A percentile compares a stretch with the other conserved stretches of the same genome.
Evolutionary conservation across 2,888 invertebrate species (phyloP).

Genomic region (Camptogramma bilineatum): DNA sequence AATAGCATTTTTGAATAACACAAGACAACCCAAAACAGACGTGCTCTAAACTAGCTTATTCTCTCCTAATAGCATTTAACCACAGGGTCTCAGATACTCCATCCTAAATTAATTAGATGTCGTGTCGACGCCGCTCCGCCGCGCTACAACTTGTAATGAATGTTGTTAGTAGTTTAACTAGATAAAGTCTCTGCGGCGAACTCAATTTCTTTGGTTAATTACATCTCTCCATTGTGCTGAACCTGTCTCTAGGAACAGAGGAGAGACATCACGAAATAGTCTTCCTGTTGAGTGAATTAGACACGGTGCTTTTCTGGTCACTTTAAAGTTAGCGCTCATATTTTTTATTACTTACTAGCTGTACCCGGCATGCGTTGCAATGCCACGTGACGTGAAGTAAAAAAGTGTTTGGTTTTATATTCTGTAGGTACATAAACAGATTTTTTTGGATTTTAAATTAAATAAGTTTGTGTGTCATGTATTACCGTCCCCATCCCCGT

Average conservation of each 20-base stretch:
- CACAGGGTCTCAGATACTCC: conserved; percentile 16
- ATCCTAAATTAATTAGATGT: conserved; percentile 27
- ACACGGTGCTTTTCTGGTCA: neutral
- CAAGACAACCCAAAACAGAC: neutral
- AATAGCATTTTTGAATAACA: no score
- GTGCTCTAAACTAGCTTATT: conserved; percentile 6
- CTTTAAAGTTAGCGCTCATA: no score
- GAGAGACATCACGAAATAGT: conserved; percentile 2
- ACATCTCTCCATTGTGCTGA: conserved; percentile 28
- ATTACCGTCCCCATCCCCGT: no score
- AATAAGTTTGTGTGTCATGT: no score
- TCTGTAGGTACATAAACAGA: no score
- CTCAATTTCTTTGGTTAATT: conserved; percentile 46
- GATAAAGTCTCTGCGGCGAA: conserved; percentile 39
- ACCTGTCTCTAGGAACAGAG: conserved; percentile 7
- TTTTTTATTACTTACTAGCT: no score
- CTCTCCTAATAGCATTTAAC: conserved; percentile 19
- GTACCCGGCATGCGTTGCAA: no score
- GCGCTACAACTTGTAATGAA: conserved; percentile 50
- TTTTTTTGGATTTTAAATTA: no score
- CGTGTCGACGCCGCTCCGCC: conserved; percentile 27
- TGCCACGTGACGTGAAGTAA: no score
- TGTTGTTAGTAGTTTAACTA: conserved; percentile 38
- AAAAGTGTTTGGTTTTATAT: no score
- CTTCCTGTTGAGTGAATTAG: neutral